phyloP scores from a whole-genome alignment of 92 coral and sea anemone species.

The Palythoa grandiflora region DNA sequence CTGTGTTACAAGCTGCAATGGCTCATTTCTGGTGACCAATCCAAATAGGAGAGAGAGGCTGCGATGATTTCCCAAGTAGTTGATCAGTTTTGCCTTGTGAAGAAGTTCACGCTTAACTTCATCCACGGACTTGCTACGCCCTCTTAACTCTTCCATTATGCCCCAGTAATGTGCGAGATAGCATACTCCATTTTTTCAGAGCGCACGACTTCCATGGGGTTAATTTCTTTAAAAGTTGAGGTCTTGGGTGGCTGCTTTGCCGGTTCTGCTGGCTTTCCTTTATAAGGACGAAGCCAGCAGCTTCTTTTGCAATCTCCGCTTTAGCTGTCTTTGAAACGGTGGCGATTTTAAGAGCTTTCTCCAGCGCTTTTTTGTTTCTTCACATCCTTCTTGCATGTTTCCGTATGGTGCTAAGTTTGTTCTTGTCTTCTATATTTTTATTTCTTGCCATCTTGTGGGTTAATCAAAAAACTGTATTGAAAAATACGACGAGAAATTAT shows the following conservation, averaged over 20 bases:
- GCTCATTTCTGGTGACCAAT: background rate
- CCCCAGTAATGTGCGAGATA: background rate
- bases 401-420: slow-evolving; percentile 4
- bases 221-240: background rate
- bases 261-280: background rate
- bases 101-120: background rate
- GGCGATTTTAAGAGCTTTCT: slow-evolving; percentile 34
- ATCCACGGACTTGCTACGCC: too few species aligned
- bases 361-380: slow-evolving; percentile 46
- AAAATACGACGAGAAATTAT: too few species aligned
- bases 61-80: too few species aligned
- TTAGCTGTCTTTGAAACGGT: background rate
- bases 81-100: background rate
- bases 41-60: too few species aligned
- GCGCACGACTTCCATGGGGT: background rate
- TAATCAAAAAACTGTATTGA: background rate
- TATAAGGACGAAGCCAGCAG: background rate
- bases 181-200: slow-evolving; percentile 17
- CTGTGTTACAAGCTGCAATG: background rate
- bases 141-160: background rate
- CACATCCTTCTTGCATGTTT: slow-evolving; percentile 37
- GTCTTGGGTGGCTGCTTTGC: background rate
- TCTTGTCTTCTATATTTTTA: slow-evolving; percentile 25
- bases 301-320: background rate
- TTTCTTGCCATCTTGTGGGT: slow-evolving; percentile 35